phyloP scores from a whole-genome alignment of 2,888 invertebrate species.

The Diachrysia chrysitis region DNA sequence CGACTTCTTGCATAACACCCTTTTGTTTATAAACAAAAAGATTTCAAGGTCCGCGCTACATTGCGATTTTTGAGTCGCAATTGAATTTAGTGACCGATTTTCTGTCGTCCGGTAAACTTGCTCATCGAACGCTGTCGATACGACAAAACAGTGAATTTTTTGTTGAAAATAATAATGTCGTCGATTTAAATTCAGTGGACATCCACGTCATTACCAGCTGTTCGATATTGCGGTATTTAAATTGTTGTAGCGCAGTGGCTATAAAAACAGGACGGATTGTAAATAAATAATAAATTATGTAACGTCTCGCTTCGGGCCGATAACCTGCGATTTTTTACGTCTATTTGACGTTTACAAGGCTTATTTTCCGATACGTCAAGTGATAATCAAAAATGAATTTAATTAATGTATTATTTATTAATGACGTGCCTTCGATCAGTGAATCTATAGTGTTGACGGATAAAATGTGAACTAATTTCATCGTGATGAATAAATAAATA shows the following conservation, averaged over 20 bases:
- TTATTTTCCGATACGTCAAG: constrained; percentile 56
- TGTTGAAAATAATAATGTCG: constrained; percentile 58
- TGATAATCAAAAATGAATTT: constrained; percentile 62
- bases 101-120: constrained; percentile 71
- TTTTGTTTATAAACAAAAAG: constrained; percentile 88
- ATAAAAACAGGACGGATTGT: constrained; percentile 67
- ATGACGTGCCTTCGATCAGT: constrained; percentile 39
- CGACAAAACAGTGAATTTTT: constrained; percentile 42
- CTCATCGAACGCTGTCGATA: constrained; percentile 37
- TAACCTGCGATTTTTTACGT: constrained; percentile 62
- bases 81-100: constrained; percentile 77
- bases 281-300: constrained; percentile 72
- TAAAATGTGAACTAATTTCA: constrained; percentile 31
- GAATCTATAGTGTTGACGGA: constrained; percentile 34
- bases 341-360: constrained; percentile 63
- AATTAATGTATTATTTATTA: constrained; percentile 51
- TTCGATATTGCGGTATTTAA: constrained; percentile 65
- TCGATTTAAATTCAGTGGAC: constrained; percentile 75
- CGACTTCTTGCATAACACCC: constrained; percentile 85
- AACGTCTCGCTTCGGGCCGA: constrained; percentile 59
- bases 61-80: constrained; percentile 65
- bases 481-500: constrained; percentile 16
- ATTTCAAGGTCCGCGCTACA: constrained; percentile 82
- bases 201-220: constrained; percentile 60
- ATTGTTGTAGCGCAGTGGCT: constrained; percentile 59